Evolutionary conservation across 2,797 vertebrate species (phyloP), one percentile per base, ranked within the genome.

Genomic region (Tokudaia muenninki): DNA sequence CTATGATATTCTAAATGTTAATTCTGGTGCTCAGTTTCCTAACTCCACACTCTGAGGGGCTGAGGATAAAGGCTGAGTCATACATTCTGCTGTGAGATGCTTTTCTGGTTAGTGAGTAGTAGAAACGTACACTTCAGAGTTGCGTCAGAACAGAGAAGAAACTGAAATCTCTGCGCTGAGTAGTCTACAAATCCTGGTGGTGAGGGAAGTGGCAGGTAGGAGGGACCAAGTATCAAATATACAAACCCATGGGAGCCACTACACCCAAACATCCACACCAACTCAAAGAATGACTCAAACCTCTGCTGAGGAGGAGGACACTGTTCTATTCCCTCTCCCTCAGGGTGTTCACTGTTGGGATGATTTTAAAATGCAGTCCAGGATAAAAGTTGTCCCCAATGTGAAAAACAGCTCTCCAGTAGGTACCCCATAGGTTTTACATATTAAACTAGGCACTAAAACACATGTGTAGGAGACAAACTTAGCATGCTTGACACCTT

Each of bases 1-100:
- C 61, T 92, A 77, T 91, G 44, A 87, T 1, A 31, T 93, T 95
- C 94, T 65, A 57, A 97, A 92, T 95, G 83, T 26, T 94, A 21
- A 78, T 84, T 97, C 96, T 79, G 70, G 2, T 86, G 87, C 97
- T 84, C 89, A 91, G 75, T 92, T 96, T 95, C 72, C 41, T 93
- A 93, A 92, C 77, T 90, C 87, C 63, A 50, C 70, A 55, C 41
- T 75, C 90, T 87, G 79, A 61, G 92, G 83, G 57, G 72, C 80
- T 87, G 77, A 81, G 88, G 86, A 91, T 72, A 81, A 90, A 96
- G 92, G 87, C 41, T 80, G 87, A 95, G 72, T 22, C 92, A n/a
- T 21, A 61, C 89, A 86, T 93, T 96, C 95, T 92, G 90, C 77
- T 63, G 21, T 91, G 88, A 95, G 81, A 70, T 94, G 86, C 47